Evolutionary conservation across 2,797 vertebrate species (phyloP), one percentile per base, ranked within the genome.

Genomic region (Hypotaenidia okinawae): DNA sequence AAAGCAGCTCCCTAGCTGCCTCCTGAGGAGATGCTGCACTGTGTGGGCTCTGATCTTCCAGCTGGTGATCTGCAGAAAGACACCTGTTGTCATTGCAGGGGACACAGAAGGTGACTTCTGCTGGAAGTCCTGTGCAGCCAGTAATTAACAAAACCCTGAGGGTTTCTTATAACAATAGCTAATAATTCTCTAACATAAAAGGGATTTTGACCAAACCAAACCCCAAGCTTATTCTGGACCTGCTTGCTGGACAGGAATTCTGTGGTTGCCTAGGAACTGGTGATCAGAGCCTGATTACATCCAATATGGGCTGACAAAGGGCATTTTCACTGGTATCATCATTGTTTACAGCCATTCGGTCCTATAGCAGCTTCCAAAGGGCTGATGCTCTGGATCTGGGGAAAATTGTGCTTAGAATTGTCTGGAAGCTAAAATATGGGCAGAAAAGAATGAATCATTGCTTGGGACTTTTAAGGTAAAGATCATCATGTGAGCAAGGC

Each of bases 251-350:
- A 92, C 77, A 83, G 70, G 49, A 85, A 54, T 94, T 84, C 89
- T 74, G 78, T 93, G 84, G 94, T 97, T 97, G 96, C 96, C 57
- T 97, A 96, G 96, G 57, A 97, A 97, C 95, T 3, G 27, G 77
- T 5, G 35, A 49, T 69, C 88, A 78, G 81, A 8, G 14, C 75
- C 78, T 84, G 90, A 57, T 41, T 84, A 11, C 0, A 0, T 64
- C 78, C 70, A 82, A 2, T n/a, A 61, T 45, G 81, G 81, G 86
- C 88, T 84, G 93, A 57, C 67, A 95, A 94, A 92, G 81, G 88
- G 64, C 64, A 49, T 84, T 92, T 90, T 41, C 81, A 90, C 63
- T 76, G 63, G 8, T 61, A 72, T 39, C 19, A 11, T 33, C 32
- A 32, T 69, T 84, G 25, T 92, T 91, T 76, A 59, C 0, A 0